Evolutionary conservation across 2,888 invertebrate species (phyloP).

Genomic region (Diadegma fenestrale): DNA sequence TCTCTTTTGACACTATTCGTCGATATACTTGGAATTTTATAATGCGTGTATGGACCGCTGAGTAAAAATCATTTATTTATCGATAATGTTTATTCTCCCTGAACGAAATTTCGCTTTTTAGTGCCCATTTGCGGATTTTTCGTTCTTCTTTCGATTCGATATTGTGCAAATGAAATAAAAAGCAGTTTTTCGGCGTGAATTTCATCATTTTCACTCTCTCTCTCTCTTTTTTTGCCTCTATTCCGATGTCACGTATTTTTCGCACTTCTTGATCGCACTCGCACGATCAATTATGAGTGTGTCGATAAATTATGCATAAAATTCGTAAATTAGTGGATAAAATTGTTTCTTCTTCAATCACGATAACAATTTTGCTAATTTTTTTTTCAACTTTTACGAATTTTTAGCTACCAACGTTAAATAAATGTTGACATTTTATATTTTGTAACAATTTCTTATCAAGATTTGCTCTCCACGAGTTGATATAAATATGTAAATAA

Average conservation of each 20-base stretch:
- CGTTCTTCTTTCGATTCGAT: background rate
- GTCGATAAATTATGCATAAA: background rate
- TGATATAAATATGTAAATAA: slow-evolving; percentile 9
- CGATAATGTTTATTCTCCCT: background rate
- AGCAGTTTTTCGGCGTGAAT: background rate
- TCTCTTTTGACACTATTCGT: slow-evolving; percentile 13
- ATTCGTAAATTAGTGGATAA: slow-evolving; percentile 10
- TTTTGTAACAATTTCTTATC: slow-evolving; percentile 4
- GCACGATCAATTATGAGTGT: background rate
- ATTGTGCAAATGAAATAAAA: background rate
- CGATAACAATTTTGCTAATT: background rate
- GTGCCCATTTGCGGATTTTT: background rate
- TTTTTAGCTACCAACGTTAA: slow-evolving; percentile 4
- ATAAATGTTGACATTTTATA: background rate
- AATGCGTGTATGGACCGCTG: background rate
- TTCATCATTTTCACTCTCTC: slow-evolving; percentile 25
- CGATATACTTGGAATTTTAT: background rate
- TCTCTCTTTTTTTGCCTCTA: background rate
- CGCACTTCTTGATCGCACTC: slow-evolving; percentile 6
- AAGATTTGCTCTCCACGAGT: slow-evolving; percentile 29
- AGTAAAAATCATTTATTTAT: background rate
- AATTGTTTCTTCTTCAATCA: background rate
- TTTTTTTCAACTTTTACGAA: background rate
- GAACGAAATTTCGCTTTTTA: background rate
- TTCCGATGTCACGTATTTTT: background rate